These are phyloP conservation scores for Patella ulyssiponensis DNA, from an alignment of 2,888 invertebrate species.

Conservation along the genomic window DNA sequence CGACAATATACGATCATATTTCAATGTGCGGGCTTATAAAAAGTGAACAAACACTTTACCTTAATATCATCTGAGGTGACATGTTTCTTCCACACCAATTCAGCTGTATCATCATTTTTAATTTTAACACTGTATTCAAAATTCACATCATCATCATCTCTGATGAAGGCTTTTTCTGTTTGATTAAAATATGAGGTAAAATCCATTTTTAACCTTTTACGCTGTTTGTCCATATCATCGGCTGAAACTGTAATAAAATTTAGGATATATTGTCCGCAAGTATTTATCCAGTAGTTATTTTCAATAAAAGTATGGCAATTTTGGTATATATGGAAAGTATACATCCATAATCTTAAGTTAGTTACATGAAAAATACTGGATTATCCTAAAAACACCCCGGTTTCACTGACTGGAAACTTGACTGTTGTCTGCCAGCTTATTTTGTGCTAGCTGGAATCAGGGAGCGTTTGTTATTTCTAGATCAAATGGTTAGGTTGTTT, in stretches of 20 bases:
- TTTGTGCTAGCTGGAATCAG: no score
- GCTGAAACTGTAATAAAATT: constrained; percentile 48
- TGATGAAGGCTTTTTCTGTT: constrained; percentile 59
- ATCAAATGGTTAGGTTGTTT: no score
- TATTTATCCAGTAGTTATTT: no score
- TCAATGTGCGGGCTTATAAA: neutral
- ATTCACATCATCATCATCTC: constrained; percentile 36
- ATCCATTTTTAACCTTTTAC: constrained; percentile 54
- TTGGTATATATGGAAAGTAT: neutral
- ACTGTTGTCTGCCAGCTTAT: no score
- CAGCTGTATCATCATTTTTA: constrained; percentile 36
- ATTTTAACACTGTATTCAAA: constrained; percentile 56
- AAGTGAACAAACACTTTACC: constrained; percentile 39
- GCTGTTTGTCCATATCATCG: constrained; percentile 53
- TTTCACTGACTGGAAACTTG: no score
- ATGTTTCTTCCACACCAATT: constrained; percentile 61
- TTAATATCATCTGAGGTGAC: constrained; percentile 56
- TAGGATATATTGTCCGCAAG: no score
- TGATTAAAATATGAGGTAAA: constrained; percentile 54
- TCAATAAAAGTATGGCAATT: no score
- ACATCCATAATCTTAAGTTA: no score
- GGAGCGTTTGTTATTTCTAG: no score
- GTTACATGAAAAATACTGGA: no score
- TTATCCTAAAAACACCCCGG: no score
- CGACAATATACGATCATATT: no score